These are phyloP conservation scores for Paguma larvata DNA, from an alignment of 2,797 vertebrate genomes.

Conservation along the genomic window DNA sequence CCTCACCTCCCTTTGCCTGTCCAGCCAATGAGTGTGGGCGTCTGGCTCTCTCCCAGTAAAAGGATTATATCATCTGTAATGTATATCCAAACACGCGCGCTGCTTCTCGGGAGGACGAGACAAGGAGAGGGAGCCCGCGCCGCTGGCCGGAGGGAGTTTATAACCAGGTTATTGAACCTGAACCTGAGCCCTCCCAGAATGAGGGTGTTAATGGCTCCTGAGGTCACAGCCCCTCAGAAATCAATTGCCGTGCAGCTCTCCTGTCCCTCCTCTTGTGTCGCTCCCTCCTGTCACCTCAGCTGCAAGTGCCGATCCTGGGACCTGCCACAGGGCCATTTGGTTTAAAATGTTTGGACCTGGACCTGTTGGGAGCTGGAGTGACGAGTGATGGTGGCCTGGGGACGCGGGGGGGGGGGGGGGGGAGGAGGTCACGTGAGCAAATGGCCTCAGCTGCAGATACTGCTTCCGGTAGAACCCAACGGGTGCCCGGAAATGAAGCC, in stretches of 20 bases:
- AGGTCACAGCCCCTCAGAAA: conserved; percentile 21
- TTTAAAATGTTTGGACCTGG: background rate
- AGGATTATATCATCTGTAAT: conserved; percentile 61
- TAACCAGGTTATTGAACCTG: conserved; percentile 69
- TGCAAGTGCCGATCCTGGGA: background rate
- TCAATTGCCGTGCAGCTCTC: background rate
- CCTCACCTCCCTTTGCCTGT: conserved; percentile 2
- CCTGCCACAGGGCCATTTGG: background rate
- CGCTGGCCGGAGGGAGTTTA: background rate
- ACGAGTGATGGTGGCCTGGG: background rate
- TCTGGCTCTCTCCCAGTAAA: conserved; percentile 47
- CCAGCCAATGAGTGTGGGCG: conserved; percentile 10
- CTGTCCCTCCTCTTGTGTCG: background rate
- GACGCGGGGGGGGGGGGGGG: background rate
- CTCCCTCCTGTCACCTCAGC: background rate
- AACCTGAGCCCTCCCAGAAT: conserved; percentile 23
- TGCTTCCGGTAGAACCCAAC: background rate
- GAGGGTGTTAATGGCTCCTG: background rate
- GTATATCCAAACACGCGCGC: background rate
- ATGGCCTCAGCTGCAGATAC: background rate
- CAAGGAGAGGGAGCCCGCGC: background rate
- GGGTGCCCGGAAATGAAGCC: conserved; percentile 8
- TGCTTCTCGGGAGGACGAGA: conserved; percentile 40
- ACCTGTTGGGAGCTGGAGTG: background rate
- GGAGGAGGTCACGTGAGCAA: background rate